Evolutionary conservation across 2,797 vertebrate genomes (phyloP).

Genomic region (Bovichtus variegatus): DNA sequence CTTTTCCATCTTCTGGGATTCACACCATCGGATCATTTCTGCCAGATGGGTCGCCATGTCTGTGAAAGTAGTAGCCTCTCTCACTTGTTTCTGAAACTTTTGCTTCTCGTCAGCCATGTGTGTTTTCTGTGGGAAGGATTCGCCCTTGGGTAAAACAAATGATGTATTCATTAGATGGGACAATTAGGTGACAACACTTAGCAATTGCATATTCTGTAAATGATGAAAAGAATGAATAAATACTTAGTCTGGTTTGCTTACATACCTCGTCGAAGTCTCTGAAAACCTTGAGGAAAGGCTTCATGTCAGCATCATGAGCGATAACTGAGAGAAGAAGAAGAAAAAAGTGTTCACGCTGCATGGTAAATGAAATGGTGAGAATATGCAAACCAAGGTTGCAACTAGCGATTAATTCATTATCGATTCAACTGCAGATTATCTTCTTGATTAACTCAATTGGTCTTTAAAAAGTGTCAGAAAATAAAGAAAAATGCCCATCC

Average conservation of each 20-base stretch:
- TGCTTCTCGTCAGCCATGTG: slow-evolving; percentile 20
- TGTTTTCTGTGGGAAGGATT: neutral
- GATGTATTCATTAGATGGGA: neutral
- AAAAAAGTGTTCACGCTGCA: neutral
- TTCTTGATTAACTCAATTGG: neutral
- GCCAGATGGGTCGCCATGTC: slow-evolving; percentile 64
- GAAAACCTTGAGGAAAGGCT: slow-evolving; percentile 47
- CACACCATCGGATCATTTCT: slow-evolving; percentile 77
- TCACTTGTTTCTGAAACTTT: slow-evolving; percentile 60
- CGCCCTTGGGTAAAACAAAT: slow-evolving; percentile 12
- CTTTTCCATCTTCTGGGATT: slow-evolving; percentile 54
- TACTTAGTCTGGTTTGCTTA: neutral
- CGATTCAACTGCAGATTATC: neutral
- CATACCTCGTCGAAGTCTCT: slow-evolving; percentile 50
- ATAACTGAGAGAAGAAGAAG: slow-evolving; percentile 37
- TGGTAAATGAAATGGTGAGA: neutral
- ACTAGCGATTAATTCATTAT: too few species aligned
- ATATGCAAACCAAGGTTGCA: neutral
- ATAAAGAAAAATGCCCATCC: neutral
- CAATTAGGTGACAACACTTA: neutral
- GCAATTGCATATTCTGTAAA: neutral
- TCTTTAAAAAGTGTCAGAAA: neutral
- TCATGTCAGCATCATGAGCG: slow-evolving; percentile 35
- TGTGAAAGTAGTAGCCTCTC: slow-evolving; percentile 59
- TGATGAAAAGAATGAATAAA: neutral